Evolutionary conservation across 1,140 invertebrate species (phyloP).

Genomic region (Drosophila arizonae): DNA sequence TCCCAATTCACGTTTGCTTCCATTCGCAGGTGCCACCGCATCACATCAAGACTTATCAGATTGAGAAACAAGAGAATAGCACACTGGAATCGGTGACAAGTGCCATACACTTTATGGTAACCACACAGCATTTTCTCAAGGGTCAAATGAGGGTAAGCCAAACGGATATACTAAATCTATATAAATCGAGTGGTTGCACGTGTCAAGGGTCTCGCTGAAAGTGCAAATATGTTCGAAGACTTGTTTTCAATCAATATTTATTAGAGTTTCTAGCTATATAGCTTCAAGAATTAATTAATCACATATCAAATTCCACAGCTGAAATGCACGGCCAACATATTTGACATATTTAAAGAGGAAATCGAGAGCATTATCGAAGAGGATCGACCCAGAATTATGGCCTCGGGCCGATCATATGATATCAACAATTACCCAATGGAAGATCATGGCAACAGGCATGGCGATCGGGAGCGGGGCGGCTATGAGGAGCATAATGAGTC

Average conservation of each 20-base stretch:
- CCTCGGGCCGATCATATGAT: slow-evolving; percentile 78
- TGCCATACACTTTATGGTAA: slow-evolving; percentile 84
- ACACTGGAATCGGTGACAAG: slow-evolving; percentile 78
- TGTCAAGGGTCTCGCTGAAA: not conserved
- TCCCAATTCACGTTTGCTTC: slow-evolving; percentile 5
- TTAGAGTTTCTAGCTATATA: not conserved
- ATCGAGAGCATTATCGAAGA: slow-evolving; percentile 81
- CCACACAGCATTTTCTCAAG: slow-evolving; percentile 84
- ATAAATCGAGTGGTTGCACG: not conserved
- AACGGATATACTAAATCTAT: too few relatives aligned
- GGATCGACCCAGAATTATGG: slow-evolving; percentile 79
- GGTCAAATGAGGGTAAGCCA: slow-evolving; percentile 84
- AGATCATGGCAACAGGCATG: slow-evolving; percentile 62
- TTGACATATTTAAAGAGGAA: slow-evolving; percentile 81
- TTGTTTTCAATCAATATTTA: not conserved
- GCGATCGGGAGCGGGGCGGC: slow-evolving; percentile 57
- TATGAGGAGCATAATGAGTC: slow-evolving; percentile 81
- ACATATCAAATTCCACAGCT: slow-evolving; percentile 44
- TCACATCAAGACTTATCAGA: slow-evolving; percentile 79
- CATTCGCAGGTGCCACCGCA: slow-evolving; percentile 71
- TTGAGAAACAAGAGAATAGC: slow-evolving; percentile 71
- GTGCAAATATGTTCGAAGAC: too few relatives aligned
- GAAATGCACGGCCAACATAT: slow-evolving; percentile 79
- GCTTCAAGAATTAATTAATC: not conserved
- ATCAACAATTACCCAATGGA: slow-evolving; percentile 79